Percentiles rank a stretch among this genome's conserved stretches.
These are phyloP conservation scores for Sandelia bainsii DNA, from an alignment of 2,797 vertebrate genomes.

Conservation along the genomic window DNA sequence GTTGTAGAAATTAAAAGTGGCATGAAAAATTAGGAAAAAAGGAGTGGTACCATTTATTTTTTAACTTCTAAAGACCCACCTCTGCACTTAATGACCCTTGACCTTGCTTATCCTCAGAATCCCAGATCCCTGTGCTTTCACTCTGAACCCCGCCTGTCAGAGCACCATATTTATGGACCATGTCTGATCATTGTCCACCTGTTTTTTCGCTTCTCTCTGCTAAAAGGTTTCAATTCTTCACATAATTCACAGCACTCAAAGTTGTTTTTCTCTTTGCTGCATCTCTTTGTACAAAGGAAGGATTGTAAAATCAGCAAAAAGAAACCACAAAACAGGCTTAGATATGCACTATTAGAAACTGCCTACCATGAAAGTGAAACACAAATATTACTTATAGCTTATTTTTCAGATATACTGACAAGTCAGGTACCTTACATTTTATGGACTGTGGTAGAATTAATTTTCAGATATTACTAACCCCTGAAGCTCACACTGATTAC, in stretches of 20 bases:
- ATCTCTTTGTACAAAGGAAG: not conserved
- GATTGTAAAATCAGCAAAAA: slow-evolving; percentile 6
- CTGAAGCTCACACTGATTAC: slow-evolving; percentile 20
- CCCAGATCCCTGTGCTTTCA: slow-evolving; percentile 41
- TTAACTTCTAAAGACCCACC: slow-evolving; percentile 67
- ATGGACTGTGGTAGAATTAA: slow-evolving; percentile 5
- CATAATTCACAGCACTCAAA: slow-evolving; percentile 55
- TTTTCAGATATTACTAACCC: slow-evolving; percentile 34
- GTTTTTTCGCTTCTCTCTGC: slow-evolving; percentile 71
- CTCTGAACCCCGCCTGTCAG: slow-evolving; percentile 54
- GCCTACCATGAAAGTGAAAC: slow-evolving; percentile 8
- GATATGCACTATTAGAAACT: slow-evolving; percentile 9
- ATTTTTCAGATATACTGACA: slow-evolving; percentile 1
- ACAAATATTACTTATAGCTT: not conserved
- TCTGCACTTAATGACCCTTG: slow-evolving; percentile 60
- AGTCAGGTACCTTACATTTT: not conserved
- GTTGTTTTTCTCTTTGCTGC: slow-evolving; percentile 13
- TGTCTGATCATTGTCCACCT: slow-evolving; percentile 76
- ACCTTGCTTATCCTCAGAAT: slow-evolving; percentile 64
- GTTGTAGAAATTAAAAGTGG: slow-evolving; percentile 22
- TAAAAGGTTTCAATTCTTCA: slow-evolving; percentile 61
- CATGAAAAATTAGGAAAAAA: slow-evolving; percentile 60
- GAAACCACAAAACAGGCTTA: slow-evolving; percentile 10
- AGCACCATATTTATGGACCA: slow-evolving; percentile 73
- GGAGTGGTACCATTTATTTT: slow-evolving; percentile 58